These are phyloP conservation scores for Onychostruthus taczanowskii DNA, from an alignment of 2,113 vertebrate species.

Conservation along the genomic window DNA sequence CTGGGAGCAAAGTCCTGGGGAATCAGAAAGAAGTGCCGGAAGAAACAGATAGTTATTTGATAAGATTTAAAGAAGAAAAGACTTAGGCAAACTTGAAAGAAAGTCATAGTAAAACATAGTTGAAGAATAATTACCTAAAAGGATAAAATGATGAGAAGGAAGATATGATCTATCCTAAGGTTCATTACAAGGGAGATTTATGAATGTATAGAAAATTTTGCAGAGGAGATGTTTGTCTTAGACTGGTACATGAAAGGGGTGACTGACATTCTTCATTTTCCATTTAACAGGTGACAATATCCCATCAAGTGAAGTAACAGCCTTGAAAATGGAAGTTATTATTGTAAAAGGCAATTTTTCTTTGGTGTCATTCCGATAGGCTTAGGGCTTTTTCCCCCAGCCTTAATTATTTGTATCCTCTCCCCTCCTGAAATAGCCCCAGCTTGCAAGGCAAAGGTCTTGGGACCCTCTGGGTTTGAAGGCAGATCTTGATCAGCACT, in stretches of 20 bases:
- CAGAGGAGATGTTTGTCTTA: not conserved
- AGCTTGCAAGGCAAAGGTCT: slow-evolving; percentile 8
- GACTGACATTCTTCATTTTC: not conserved
- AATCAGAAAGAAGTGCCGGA: not conserved
- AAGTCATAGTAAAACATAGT: not conserved
- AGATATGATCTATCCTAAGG: not conserved
- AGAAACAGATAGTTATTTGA: not conserved
- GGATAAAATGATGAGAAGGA: not conserved
- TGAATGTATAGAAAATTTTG: not conserved
- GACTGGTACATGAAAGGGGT: not conserved
- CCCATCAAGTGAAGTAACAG: not conserved
- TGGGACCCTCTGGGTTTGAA: slow-evolving; percentile 22
- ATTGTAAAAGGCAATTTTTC: not conserved
- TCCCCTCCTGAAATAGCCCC: not conserved
- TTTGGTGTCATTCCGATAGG: not conserved
- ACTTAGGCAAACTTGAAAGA: not conserved
- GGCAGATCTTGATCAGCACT: slow-evolving; percentile 25
- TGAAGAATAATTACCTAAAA: not conserved
- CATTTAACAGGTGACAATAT: not conserved
- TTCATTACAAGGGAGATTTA: not conserved
- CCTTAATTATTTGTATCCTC: not conserved
- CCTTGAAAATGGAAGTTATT: not conserved
- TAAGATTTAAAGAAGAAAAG: not conserved
- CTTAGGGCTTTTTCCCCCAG: not conserved
- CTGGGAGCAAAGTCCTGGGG: not conserved